Evolutionary conservation across 2,888 invertebrate species (phyloP), one percentile per base, ranked within the genome.

Genomic region (Creontiades dilutus): DNA sequence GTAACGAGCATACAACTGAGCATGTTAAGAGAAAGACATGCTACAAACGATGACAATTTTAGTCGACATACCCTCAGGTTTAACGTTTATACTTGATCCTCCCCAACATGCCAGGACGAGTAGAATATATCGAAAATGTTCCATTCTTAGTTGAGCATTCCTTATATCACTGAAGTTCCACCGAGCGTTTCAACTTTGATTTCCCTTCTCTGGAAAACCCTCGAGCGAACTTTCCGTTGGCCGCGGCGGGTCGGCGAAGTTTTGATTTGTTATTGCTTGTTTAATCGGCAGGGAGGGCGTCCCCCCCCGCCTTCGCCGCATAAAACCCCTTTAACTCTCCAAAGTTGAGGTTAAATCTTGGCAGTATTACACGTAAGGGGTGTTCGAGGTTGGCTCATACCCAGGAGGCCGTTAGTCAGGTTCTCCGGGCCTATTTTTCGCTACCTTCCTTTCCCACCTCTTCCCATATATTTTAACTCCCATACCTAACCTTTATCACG

Each of bases 301-400:
- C 52, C 16, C 11, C 27, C 23, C 68, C 19, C 57, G 13, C 57
- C n/a, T n/a, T n/a, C 57, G 7, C 61, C n/a, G 61, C 68, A 23
- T 68, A 68, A 52, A 68, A 68, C 68, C 68, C 68, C 23, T 68
- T n/a, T 68, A 68, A 68, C 68, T 68, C 68, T 27, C 68, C 68
- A 68, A 68, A 68, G 68, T 68, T 68, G 68, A 68, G 68, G 68
- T 68, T 68, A 68, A 68, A 68, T 68, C 68, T 68, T 68, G 68
- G 68, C 68, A 68, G 68, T 68, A 68, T 68, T 27, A 68, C 68
- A 68, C 68, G 68, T 68, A 68, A 68, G 68, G 68, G 68, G 68
- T 68, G 68, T 68, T 68, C 23, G 23, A 11, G 68, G 12, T 68
- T 68, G 68, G 68, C 68, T 68, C 68, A 68, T 68, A 19, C 68